A percentile compares a stretch with the other conserved stretches of the same genome.
Conservation (phyloP, 2,888 invertebrate genomes). For the Eumacrocentrus americanus region DNA sequence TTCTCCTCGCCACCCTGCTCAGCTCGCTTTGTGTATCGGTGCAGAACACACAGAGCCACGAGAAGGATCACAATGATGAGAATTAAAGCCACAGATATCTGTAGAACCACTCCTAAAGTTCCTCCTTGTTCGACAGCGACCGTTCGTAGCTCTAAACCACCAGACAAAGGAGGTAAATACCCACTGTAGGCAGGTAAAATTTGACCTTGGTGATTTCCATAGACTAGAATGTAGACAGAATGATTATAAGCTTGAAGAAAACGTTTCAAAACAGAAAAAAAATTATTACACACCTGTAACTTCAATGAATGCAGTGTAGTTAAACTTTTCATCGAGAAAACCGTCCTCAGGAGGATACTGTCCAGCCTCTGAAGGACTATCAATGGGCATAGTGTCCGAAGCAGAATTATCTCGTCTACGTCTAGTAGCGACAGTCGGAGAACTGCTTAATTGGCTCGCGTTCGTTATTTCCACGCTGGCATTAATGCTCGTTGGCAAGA, state of each 20-base stretch:
- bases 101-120: conserved; percentile 69
- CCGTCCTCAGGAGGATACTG: conserved; percentile 70
- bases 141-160: conserved; percentile 66
- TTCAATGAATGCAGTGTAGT: conserved; percentile 87
- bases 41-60: conserved; percentile 70
- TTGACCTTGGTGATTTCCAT: conserved; percentile 60
- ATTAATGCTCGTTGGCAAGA: conserved; percentile 35
- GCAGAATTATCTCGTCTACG: conserved; percentile 45
- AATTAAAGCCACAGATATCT: conserved; percentile 72
- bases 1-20: conserved; percentile 72
- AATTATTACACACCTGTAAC: conserved; percentile 70
- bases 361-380: conserved; percentile 43
- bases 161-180: conserved; percentile 76
- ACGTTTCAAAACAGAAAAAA: not conserved
- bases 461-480: conserved; percentile 20
- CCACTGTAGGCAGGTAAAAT: conserved; percentile 74
- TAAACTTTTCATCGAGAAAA: conserved; percentile 74
- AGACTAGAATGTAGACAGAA: conserved; percentile 58
- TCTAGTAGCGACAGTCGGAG: conserved; percentile 29
- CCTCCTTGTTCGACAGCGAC: conserved; percentile 60
- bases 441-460: conserved; percentile 30
- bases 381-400: conserved; percentile 48
- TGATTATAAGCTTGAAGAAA: no score
- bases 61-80: conserved; percentile 69
- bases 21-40: conserved; percentile 70